Conservation (phyloP, 2,797 vertebrate species). For the Chaetodon trifasciatus region DNA sequence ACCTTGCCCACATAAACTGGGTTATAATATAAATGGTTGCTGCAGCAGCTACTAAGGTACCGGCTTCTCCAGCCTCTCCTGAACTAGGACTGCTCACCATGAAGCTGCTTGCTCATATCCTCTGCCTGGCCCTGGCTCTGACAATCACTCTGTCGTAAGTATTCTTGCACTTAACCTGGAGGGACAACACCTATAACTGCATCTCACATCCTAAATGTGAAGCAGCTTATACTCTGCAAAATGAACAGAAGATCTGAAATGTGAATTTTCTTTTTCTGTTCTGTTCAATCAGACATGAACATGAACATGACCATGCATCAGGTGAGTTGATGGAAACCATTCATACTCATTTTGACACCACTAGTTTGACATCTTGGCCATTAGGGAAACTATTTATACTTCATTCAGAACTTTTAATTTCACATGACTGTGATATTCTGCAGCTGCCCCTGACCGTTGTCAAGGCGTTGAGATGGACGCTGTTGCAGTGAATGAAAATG, state of each 20-base stretch:
- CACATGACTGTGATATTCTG: not conserved
- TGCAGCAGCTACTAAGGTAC: conserved; percentile 16
- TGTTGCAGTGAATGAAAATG: conserved; percentile 80
- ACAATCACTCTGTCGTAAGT: conserved; percentile 69
- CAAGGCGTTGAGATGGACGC: conserved; percentile 86
- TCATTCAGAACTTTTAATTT: not conserved
- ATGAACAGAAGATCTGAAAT: not conserved
- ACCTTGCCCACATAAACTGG: conserved; percentile 6
- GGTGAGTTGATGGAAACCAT: conserved; percentile 15
- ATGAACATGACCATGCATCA: accelerated
- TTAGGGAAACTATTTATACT: not conserved
- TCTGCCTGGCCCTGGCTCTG: conserved; percentile 73
- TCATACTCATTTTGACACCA: not conserved
- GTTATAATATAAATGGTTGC: conserved; percentile 49
- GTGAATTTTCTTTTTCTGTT: not conserved
- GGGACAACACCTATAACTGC: not conserved
- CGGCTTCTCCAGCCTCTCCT: conserved; percentile 12
- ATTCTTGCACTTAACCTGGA: not conserved
- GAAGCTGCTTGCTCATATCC: conserved; percentile 70
- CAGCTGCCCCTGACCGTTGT: conserved; percentile 78
- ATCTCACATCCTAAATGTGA: not conserved
- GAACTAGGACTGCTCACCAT: conserved; percentile 66
- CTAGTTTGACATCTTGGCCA: not conserved
- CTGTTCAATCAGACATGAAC: not conserved
- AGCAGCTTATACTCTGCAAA: not conserved